Conservation (phyloP, 1,140 invertebrate species). For the Lamellibrachia luymesi region DNA sequence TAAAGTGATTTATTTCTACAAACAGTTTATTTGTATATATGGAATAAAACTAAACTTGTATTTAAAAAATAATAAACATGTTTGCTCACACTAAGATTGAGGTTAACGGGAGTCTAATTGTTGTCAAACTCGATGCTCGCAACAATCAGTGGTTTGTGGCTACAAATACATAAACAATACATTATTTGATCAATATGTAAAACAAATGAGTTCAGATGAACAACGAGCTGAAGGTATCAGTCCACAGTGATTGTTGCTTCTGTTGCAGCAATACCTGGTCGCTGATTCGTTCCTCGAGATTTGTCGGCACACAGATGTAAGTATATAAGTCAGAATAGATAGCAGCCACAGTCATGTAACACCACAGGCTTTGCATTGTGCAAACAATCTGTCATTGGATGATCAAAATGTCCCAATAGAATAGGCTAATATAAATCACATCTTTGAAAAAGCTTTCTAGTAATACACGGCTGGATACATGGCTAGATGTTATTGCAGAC, state of each 20-base stretch:
- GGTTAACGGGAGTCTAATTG: background rate
- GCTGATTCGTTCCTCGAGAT: slow-evolving; percentile 48
- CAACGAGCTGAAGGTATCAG: background rate
- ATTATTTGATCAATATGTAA: background rate
- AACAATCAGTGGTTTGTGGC: background rate
- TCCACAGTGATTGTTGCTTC: slow-evolving; percentile 2
- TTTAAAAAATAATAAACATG: background rate
- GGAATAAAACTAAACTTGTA: background rate
- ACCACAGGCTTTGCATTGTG: background rate
- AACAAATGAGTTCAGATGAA: background rate
- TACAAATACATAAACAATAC: background rate
- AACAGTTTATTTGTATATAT: background rate
- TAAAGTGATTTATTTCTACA: background rate
- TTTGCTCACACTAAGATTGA: background rate
- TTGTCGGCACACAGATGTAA: slow-evolving; percentile 43
- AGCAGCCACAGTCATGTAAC: background rate
- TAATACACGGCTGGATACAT: background rate
- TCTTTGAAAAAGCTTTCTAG: background rate
- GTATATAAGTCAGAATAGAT: slow-evolving; percentile 7
- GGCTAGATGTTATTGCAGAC: background rate
- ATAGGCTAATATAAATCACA: background rate
- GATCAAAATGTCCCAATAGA: too few relatives aligned
- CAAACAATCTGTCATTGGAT: background rate
- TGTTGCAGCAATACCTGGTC: slow-evolving; percentile 38
- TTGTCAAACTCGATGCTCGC: background rate